Evolutionary conservation across 2,797 vertebrate genomes (phyloP), one percentile per base, ranked within the genome.

Genomic region (Acridotheres tristis): DNA sequence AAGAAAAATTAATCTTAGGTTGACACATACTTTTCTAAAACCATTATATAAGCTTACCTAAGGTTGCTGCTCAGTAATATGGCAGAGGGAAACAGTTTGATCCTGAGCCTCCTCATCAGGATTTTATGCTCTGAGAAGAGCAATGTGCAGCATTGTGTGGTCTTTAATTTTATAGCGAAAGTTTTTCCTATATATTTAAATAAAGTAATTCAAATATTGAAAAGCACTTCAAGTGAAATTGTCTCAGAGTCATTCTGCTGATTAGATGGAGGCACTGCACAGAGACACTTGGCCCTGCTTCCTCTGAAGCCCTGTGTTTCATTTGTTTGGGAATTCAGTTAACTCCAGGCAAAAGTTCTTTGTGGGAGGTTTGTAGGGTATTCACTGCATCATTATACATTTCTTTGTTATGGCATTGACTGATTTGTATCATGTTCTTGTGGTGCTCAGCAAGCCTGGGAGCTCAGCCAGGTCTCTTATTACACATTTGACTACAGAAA

Each of bases 381-480:
- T 63, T 30, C 48, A 71, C 59, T 76, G 29, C 48, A 73, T 76
- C 80, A 50, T 67, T 93, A 85, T 32, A 54, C 22, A 32, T 89
- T 67, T 93, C 59, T 77, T 93, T 95, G 47, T 54, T 85, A 82
- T 48, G 65, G 45, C 45, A 73, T 43, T 54, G 57, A 67, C 61
- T 77, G 86, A 89, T 89, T 95, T 95, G 53, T 87, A 71, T 82
- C 48, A 77, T 74, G 71, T 85, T 88, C 59, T 87, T 84, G 38
- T 29, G 63, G 67, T 79, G 50, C 47, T 89, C 81, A 89, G 72
- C 57, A 93, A 93, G 58, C 13, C 71, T 61, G 65, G 75, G 67
- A 89, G 61, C 25, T 29, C 18, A 85, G 84, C 74, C 78, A 90
- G 84, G 22, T 51, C 57, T 94, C 45, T 61, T 69, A 43, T 86